phyloP scores from a whole-genome alignment of 2,888 invertebrate genomes.

The Epiblema foenella region DNA sequence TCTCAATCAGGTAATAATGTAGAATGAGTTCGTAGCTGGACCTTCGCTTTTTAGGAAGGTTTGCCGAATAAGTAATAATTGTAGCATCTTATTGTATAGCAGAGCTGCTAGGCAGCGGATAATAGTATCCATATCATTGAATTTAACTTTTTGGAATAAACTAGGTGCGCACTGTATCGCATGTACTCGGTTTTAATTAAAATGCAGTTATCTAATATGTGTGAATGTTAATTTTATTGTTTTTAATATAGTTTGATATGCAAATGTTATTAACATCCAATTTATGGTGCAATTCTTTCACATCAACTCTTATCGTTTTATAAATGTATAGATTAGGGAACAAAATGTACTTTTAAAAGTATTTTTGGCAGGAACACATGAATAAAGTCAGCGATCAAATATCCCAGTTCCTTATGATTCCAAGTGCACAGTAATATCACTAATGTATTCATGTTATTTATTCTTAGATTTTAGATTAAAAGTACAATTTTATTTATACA shows the following conservation, averaged over 20 bases:
- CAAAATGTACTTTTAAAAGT: slow-evolving; percentile 2
- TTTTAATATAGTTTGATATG: slow-evolving; percentile 1
- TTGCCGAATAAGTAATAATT: slow-evolving; percentile 40
- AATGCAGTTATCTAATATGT: slow-evolving; percentile 3
- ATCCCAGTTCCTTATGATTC: slow-evolving; percentile 18
- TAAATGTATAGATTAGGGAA: slow-evolving; percentile 12
- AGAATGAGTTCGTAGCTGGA: slow-evolving; percentile 69
- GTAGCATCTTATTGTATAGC: slow-evolving; percentile 11
- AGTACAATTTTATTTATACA: slow-evolving; percentile 50
- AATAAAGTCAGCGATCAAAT: background rate
- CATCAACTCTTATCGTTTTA: background rate
- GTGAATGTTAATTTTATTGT: slow-evolving; percentile 9
- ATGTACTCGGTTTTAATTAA: slow-evolving; percentile 15
- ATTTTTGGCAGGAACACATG: background rate
- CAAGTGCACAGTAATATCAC: slow-evolving; percentile 12
- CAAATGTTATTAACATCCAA: slow-evolving; percentile 8
- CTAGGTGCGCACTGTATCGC: slow-evolving; percentile 15
- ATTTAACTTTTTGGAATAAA: background rate
- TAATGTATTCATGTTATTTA: slow-evolving; percentile 42
- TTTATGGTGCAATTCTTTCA: slow-evolving; percentile 13
- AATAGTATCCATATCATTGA: slow-evolving; percentile 20
- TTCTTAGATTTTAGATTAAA: slow-evolving; percentile 42
- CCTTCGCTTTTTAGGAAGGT: slow-evolving; percentile 56
- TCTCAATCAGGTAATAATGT: slow-evolving; percentile 78
- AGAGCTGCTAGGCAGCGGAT: background rate